Evolutionary conservation across 2,888 invertebrate genomes (phyloP), one percentile per base, ranked within the genome.

Genomic region (Mallateleia sp.): DNA sequence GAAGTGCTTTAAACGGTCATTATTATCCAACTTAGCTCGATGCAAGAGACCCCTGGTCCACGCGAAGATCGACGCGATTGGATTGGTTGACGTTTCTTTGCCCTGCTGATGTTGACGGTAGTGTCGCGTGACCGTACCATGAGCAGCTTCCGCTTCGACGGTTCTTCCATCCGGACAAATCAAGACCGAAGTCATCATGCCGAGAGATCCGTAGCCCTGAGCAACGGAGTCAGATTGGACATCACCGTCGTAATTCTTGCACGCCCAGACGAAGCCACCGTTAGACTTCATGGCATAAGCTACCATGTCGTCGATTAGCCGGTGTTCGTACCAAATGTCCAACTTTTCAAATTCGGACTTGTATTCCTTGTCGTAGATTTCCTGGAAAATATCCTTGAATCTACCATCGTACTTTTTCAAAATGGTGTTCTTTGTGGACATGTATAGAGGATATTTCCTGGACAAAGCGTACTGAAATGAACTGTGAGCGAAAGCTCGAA

Each of bases 241-340:
- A 95, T 99, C 99, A 52, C 99, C 99, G 94, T 99, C 99, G 94
- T 99, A 99, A 95, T 99, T 99, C 95, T 99, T 99, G 95, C 99
- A 99, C 9, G 99, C 99, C 99, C 99, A 99, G 0, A 99, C 99
- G 95, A 99, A 99, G 52, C 99, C 99, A 90, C 99, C 99, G 92
- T 99, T 98, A 0, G 98, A 98, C 95, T 99, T 99, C 98, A 99
- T 98, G 38, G 98, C 97, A 93, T 99, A 99, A 2, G 99, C 99
- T 15, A 99, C 99, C 99, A 99, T 99, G 93, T 99, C 99, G 95
- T 99, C 99, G 93, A 99, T 99, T 72, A 99, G 96, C 85, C 99
- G 97, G 95, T 99, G 99, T 95, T 99, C 99, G 94, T 99, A 99
- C 99, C 99, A 99, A 92, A 99, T 97, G 5, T 97, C 97, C 86